Conservation (phyloP, 1,140 invertebrate genomes). For the Pseudomyrmex pallidus region DNA sequence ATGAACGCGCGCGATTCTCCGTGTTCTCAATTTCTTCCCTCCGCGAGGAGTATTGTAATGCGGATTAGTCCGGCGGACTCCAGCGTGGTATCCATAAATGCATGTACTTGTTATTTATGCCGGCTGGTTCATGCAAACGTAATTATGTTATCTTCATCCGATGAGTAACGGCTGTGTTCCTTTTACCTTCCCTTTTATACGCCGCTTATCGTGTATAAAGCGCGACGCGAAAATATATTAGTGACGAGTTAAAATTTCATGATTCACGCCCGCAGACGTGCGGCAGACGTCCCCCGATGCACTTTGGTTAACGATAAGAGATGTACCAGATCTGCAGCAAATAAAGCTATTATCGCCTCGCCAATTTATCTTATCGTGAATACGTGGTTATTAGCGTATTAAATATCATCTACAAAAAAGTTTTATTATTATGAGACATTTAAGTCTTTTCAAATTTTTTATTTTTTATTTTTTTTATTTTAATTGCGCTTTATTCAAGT, state of each 20-base stretch:
- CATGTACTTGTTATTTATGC: slow-evolving; percentile 59
- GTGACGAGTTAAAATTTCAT: slow-evolving; percentile 45
- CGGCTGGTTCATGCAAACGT: slow-evolving; percentile 43
- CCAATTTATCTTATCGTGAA: slow-evolving; percentile 43
- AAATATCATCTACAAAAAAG: slow-evolving; percentile 3
- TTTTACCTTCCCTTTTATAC: slow-evolving; percentile 40
- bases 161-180: slow-evolving; percentile 50
- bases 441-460: not conserved
- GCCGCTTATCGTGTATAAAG: slow-evolving; percentile 48
- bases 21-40: slow-evolving; percentile 41
- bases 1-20: slow-evolving; percentile 14
- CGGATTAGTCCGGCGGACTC: slow-evolving; percentile 42
- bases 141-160: slow-evolving; percentile 61
- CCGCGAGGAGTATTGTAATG: slow-evolving; percentile 34
- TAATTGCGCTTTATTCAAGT: not conserved
- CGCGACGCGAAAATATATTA: slow-evolving; percentile 39
- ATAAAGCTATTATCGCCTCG: slow-evolving; percentile 33
- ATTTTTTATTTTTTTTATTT: not conserved
- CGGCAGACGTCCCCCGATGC: slow-evolving; percentile 38
- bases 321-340: slow-evolving; percentile 30
- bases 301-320: slow-evolving; percentile 33
- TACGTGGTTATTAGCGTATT: not conserved
- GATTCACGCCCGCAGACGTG: slow-evolving; percentile 50
- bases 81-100: slow-evolving; percentile 53
- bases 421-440: not conserved